A percentile compares a stretch with the other conserved stretches of the same genome.
phyloP scores from a whole-genome alignment of 64 coral and sea anemone species.

The Actinia tenebrosa region DNA sequence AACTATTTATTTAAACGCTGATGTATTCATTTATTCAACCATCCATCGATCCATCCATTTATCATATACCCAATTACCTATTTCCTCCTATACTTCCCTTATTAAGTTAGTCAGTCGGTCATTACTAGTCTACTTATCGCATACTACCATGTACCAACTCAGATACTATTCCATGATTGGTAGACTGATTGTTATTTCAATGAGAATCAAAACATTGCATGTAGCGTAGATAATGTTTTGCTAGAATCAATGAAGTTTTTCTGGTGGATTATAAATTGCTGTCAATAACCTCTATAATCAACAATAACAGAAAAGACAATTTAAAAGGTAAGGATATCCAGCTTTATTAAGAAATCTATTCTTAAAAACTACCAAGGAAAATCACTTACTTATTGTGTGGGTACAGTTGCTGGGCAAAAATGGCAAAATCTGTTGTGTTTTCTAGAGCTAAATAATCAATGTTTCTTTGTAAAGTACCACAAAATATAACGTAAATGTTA shows the following conservation, averaged over 20 bases:
- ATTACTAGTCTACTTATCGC: not conserved
- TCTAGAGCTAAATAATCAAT: too few relatives aligned
- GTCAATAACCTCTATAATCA: not conserved
- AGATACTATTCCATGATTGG: too few relatives aligned
- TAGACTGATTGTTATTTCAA: not conserved
- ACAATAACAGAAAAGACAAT: not conserved
- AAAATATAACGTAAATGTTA: too few relatives aligned
- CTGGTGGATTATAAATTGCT: not conserved
- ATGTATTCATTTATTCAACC: not conserved
- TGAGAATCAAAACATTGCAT: conserved; percentile 1
- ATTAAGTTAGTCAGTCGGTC: too few relatives aligned
- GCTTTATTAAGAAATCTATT: not conserved
- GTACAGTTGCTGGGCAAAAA: not conserved
- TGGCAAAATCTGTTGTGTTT: too few relatives aligned
- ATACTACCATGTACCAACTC: too few relatives aligned
- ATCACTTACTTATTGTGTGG: not conserved
- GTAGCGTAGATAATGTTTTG: not conserved
- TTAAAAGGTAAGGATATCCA: not conserved
- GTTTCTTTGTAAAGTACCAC: too few relatives aligned
- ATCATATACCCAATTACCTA: too few relatives aligned
- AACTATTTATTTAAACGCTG: not conserved
- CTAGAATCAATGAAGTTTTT: not conserved
- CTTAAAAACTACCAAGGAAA: not conserved
- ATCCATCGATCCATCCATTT: too few relatives aligned
- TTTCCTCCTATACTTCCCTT: too few relatives aligned